Evolutionary conservation across 2,113 vertebrate genomes (phyloP), one percentile per base, ranked within the genome.

Genomic region (Spheniscus mendiculus): DNA sequence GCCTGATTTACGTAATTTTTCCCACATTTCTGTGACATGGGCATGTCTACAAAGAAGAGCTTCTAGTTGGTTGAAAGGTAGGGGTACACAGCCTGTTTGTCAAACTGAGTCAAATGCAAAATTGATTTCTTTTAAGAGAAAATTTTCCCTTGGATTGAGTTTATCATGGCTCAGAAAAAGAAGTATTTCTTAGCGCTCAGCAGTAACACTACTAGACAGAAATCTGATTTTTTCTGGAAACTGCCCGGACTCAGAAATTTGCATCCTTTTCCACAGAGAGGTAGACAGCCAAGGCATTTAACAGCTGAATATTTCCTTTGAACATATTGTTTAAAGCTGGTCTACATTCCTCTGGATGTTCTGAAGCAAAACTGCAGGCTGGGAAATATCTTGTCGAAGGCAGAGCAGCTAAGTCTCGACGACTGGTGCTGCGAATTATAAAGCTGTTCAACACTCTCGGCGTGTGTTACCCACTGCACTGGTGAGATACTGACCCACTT

Each of bases 301-400:
- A 70, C 76, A 90, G 72, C 47, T 76, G 80, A 92, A 9, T 83
- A 67, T 67, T 84, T 74, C 69, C 53, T 79, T 89, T 79, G 87
- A 95, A 47, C 22, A 10, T 29, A 32, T 3, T 47, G 27, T 83
- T 90, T 80, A 53, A 76, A 82, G 59, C 78, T 92, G 61, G 40
- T 58, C 82, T 88, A 29, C 17, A 6, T 90, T 91, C 66, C n/a
- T 15, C 6, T 70, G 88, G 45, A 32, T 77, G 15, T 71, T 96
- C 52, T 70, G 92, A 83, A 88, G 74, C 71, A 83, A 14, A 93
- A 83, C 50, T 88, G 65, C 49, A 58, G 85, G 30, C 13, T 93
- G 62, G 59, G 36, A 89, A 90, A 50, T 53, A 62, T 14, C n/a
- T 70, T 14, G 26, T 22, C 45, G 5, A 10, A 70, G 40, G 67